These are phyloP conservation scores for Gymnocheta viridis DNA, from an alignment of 2,888 invertebrate genomes.

Conservation along the genomic window DNA sequence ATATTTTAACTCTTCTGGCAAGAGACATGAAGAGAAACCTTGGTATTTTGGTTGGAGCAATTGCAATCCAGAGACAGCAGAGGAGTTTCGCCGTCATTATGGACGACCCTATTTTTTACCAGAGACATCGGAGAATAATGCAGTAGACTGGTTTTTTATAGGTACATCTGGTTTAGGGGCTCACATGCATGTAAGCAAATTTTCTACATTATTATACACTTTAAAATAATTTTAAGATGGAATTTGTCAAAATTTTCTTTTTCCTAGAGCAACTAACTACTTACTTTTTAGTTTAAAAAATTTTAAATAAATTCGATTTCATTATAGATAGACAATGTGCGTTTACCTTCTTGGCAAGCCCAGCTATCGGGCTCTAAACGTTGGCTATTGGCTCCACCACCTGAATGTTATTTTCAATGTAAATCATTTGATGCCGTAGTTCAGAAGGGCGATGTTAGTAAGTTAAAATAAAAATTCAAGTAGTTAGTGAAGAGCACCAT, in stretches of 20 bases:
- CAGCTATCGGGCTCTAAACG: conserved; percentile 93
- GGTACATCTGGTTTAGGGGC: conserved; percentile 97
- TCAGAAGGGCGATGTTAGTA: conserved; percentile 94
- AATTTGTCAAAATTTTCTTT: no score
- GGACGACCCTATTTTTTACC: conserved; percentile 95
- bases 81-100: conserved; percentile 90
- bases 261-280: no score
- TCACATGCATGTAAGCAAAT: conserved; percentile 91
- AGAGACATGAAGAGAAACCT: conserved; percentile 76
- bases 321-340: conserved; percentile 94
- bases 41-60: conserved; percentile 95
- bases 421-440: conserved; percentile 84
- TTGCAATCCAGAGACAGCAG: conserved; percentile 92
- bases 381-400: conserved; percentile 95
- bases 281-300: not conserved
- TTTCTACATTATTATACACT: no score
- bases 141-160: conserved; percentile 98
- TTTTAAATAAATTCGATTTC: not conserved
- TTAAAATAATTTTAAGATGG: no score
- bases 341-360: conserved; percentile 98
- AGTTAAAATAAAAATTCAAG: conserved; percentile 73
- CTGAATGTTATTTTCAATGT: conserved; percentile 94
- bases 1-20: conserved; percentile 71
- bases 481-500: not conserved
- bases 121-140: conserved; percentile 91